Evolutionary conservation across 2,797 vertebrate species (phyloP).

Genomic region (Naso thynnoides): DNA sequence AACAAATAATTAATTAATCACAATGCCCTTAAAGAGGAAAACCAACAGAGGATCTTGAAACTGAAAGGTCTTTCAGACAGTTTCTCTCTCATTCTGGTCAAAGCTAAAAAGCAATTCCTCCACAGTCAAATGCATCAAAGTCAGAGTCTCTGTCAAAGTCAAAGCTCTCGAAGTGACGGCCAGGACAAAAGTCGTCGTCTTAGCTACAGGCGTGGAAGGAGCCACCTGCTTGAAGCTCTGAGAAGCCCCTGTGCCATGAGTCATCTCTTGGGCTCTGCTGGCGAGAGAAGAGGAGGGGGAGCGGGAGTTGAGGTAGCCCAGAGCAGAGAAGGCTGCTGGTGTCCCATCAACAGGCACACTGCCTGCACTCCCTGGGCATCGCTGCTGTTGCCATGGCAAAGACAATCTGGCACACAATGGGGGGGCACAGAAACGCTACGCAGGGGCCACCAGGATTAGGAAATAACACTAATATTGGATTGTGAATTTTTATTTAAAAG

Average conservation of each 20-base stretch:
- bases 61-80: constrained; percentile 6
- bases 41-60: constrained; percentile 14
- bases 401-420: constrained; percentile 83
- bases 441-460: constrained; percentile 52
- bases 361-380: constrained; percentile 85
- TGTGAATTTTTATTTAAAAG: no score
- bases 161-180: constrained; percentile 85
- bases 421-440: constrained; percentile 69
- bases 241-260: constrained; percentile 72
- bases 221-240: constrained; percentile 69
- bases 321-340: constrained; percentile 85
- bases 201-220: constrained; percentile 83
- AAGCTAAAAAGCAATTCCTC: constrained; percentile 86
- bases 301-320: constrained; percentile 87
- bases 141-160: constrained; percentile 89
- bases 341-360: constrained; percentile 88
- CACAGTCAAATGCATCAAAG: constrained; percentile 88
- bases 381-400: constrained; percentile 88
- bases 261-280: constrained; percentile 59
- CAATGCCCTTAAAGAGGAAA: constrained; percentile 34
- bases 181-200: constrained; percentile 81
- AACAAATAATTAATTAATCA: constrained; percentile 32
- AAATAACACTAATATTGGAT: no score
- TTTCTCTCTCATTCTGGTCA: not conserved
- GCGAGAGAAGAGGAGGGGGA: constrained; percentile 71